These are phyloP conservation scores for Steinernema carpocapsae DNA, from an alignment of 2,888 invertebrate genomes.

Conservation along the genomic window DNA sequence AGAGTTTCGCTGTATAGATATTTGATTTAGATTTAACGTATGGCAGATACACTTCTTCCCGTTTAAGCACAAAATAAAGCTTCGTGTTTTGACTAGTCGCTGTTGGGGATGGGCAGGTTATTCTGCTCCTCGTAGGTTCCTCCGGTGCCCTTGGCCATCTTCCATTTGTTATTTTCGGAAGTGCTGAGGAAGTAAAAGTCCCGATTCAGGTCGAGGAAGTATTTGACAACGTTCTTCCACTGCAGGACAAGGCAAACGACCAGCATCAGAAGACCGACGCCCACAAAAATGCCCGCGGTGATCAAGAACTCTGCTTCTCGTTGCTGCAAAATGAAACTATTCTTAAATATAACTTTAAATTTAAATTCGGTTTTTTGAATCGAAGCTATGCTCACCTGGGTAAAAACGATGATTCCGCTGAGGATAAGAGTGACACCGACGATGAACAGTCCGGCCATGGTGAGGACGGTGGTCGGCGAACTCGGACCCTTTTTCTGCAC, in stretches of 20 bases:
- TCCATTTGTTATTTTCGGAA: slow-evolving; percentile 59
- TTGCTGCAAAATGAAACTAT: slow-evolving; percentile 62
- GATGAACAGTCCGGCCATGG: slow-evolving; percentile 66
- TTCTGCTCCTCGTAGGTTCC: slow-evolving; percentile 44
- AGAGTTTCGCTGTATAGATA: no score
- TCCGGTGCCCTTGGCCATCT: no score
- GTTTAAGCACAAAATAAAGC: no score
- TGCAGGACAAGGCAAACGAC: slow-evolving; percentile 63
- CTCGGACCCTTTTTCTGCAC: slow-evolving; percentile 64
- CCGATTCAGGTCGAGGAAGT: slow-evolving; percentile 60
- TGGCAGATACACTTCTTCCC: no score
- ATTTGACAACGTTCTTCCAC: slow-evolving; percentile 66
- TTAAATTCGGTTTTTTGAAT: neutral
- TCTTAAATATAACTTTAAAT: no score
- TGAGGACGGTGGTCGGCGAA: slow-evolving; percentile 64
- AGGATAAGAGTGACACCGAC: slow-evolving; percentile 62
- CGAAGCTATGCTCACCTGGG: slow-evolving; percentile 53
- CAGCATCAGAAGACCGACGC: slow-evolving; percentile 60
- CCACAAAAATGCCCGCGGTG: slow-evolving; percentile 62
- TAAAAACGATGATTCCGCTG: slow-evolving; percentile 64
- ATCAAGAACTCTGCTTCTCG: slow-evolving; percentile 56
- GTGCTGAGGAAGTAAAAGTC: slow-evolving; percentile 63
- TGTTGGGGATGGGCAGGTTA: slow-evolving; percentile 39
- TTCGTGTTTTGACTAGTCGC: neutral
- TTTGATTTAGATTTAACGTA: no score